Evolutionary conservation across 2,797 vertebrate genomes (phyloP).

Genomic region (Neosilurus mollespiculum): DNA sequence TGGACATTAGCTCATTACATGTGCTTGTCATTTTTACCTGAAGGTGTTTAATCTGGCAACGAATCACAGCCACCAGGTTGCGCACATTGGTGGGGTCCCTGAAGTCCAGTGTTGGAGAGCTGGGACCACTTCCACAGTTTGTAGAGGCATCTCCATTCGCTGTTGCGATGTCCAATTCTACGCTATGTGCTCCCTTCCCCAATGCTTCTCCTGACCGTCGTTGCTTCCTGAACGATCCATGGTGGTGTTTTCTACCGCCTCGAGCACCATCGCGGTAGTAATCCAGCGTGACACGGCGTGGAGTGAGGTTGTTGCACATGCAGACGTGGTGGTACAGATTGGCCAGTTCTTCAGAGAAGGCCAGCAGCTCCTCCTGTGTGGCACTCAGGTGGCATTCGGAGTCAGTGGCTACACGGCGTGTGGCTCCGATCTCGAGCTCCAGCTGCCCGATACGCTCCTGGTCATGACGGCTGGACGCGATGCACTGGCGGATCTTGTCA

Average conservation of each 20-base stretch:
- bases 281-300: constrained; percentile 81
- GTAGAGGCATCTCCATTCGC: constrained; percentile 64
- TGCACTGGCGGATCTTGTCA: constrained; percentile 78
- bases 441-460: constrained; percentile 78
- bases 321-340: constrained; percentile 85
- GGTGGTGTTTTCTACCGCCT: constrained; percentile 57
- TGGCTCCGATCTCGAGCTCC: constrained; percentile 79
- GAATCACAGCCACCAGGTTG: constrained; percentile 79
- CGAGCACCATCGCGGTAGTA: constrained; percentile 75
- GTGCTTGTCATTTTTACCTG: constrained; percentile 65
- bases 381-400: constrained; percentile 77
- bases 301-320: constrained; percentile 81
- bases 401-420: constrained; percentile 75
- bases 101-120: constrained; percentile 79
- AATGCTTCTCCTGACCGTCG: constrained; percentile 71
- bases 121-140: constrained; percentile 64
- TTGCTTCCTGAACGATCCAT: constrained; percentile 65
- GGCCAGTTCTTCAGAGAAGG: constrained; percentile 83
- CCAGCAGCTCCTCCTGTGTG: constrained; percentile 82
- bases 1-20: not conserved
- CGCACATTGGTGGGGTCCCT: constrained; percentile 79
- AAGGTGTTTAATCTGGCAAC: constrained; percentile 84
- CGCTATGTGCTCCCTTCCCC: constrained; percentile 67
- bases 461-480: constrained; percentile 76
- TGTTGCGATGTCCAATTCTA: constrained; percentile 66